phyloP scores from a whole-genome alignment of 2,888 invertebrate species.

The Melanotus villosus region DNA sequence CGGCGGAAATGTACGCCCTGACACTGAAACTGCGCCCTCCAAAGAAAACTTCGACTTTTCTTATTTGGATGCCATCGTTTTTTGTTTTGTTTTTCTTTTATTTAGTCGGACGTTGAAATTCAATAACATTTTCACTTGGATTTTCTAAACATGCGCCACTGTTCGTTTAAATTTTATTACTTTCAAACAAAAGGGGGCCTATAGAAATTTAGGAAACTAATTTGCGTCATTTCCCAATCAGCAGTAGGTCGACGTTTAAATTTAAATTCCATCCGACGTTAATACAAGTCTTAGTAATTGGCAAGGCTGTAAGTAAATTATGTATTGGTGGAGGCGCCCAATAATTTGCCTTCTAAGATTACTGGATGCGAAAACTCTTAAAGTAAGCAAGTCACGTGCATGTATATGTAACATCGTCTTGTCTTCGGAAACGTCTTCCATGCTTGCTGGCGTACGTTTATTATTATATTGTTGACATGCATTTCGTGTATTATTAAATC shows the following conservation, averaged over 20 bases:
- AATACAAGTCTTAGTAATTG: conserved; percentile 6
- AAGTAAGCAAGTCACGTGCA: conserved; percentile 19
- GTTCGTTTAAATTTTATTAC: too few relatives aligned
- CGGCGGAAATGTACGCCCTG: conserved; percentile 25
- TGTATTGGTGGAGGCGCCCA: not conserved
- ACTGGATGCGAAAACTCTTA: conserved; percentile 2
- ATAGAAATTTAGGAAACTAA: too few relatives aligned
- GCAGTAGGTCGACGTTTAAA: too few relatives aligned
- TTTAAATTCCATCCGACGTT: not conserved
- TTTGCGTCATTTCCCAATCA: too few relatives aligned
- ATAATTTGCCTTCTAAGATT: conserved; percentile 12
- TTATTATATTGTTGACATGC: conserved; percentile 39
- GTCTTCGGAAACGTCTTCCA: conserved; percentile 3
- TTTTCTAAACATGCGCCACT: not conserved
- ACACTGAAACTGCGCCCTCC: conserved; percentile 22
- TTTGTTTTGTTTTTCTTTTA: not conserved
- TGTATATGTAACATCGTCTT: conserved; percentile 18
- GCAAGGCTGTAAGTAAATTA: conserved; percentile 3
- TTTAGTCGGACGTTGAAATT: conserved; percentile 17
- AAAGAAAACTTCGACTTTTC: not conserved
- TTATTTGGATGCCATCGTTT: conserved; percentile 2
- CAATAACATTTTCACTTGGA: conserved; percentile 19
- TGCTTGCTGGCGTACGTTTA: conserved; percentile 16
- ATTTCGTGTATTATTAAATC: conserved; percentile 28
- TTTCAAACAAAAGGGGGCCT: too few relatives aligned